These are phyloP conservation scores for Cariama cristata DNA, from an alignment of 2,113 vertebrate genomes.

Conservation along the genomic window DNA sequence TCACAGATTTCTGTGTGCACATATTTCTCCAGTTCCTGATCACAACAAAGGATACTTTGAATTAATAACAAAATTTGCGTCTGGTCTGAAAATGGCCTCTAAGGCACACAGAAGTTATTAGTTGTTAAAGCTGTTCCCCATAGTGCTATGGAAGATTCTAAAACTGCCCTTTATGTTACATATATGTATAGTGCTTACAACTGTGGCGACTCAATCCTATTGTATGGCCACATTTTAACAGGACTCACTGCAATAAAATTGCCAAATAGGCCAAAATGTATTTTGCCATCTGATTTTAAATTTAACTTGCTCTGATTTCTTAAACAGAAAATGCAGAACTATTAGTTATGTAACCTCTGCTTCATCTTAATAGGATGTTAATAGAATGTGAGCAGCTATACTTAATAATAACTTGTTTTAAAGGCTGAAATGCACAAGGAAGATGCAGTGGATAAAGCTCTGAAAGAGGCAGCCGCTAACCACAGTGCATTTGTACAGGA, in stretches of 20 bases:
- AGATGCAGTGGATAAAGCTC: constrained; percentile 68
- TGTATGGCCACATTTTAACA: not conserved
- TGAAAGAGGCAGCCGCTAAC: constrained; percentile 23
- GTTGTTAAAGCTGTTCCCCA: not conserved
- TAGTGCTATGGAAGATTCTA: not conserved
- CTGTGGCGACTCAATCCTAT: not conserved
- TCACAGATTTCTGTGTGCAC: not conserved
- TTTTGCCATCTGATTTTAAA: not conserved
- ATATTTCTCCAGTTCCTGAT: not conserved
- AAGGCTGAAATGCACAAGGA: constrained; percentile 65
- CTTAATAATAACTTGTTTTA: constrained; percentile 6
- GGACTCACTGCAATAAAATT: not conserved
- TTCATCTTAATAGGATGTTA: not conserved
- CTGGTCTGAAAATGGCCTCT: not conserved
- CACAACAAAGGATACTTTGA: not conserved
- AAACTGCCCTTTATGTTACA: not conserved
- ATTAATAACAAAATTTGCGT: not conserved
- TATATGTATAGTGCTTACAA: not conserved
- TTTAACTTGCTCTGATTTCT: not conserved
- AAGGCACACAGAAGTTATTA: not conserved
- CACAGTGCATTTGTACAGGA: constrained; percentile 36
- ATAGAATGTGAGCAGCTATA: not conserved
- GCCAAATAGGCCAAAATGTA: not conserved
- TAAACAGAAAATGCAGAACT: not conserved
- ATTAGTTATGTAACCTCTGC: not conserved